Evolutionary conservation across 1,140 invertebrate genomes (phyloP).

Genomic region (Antheraea pernyi): DNA sequence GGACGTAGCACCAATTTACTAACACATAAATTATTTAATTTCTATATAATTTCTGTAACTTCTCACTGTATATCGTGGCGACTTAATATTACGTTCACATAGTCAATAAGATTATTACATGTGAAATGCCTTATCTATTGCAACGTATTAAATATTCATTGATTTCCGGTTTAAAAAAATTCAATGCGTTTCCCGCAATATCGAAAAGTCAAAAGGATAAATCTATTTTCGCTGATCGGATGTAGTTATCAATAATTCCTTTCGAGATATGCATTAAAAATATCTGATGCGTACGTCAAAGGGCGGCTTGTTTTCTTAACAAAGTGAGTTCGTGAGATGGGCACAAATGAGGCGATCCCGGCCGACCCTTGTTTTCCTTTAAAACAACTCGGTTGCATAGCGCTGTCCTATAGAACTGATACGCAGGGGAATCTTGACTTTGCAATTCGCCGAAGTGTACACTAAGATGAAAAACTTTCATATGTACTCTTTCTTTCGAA

Average conservation of each 20-base stretch:
- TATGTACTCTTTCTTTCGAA: not conserved
- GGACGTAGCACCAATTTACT: too few species aligned
- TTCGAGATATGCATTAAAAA: constrained; percentile 56
- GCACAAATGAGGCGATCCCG: constrained; percentile 34
- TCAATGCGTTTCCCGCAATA: not conserved
- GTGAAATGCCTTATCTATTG: not conserved
- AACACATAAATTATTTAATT: too few species aligned
- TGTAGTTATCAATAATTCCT: constrained; percentile 61
- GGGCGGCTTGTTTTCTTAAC: constrained; percentile 46
- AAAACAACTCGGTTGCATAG: constrained; percentile 40
- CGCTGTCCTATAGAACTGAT: constrained; percentile 19
- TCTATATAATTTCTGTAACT: too few species aligned
- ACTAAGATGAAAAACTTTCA: not conserved
- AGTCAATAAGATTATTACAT: too few species aligned
- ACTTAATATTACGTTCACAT: too few species aligned
- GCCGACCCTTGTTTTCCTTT: constrained; percentile 47
- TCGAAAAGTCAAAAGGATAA: constrained; percentile 16
- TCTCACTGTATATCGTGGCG: too few species aligned
- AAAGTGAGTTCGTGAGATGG: constrained; percentile 46
- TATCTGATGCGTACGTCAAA: constrained; percentile 38
- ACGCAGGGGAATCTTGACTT: constrained; percentile 25
- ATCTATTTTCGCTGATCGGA: constrained; percentile 33
- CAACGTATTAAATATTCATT: not conserved
- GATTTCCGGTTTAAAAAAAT: not conserved
- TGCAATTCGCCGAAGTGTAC: constrained; percentile 14